Base-by-base conservation (phyloP, 1,140 invertebrate genomes). In the Andrena cerasifolii region DNA sequence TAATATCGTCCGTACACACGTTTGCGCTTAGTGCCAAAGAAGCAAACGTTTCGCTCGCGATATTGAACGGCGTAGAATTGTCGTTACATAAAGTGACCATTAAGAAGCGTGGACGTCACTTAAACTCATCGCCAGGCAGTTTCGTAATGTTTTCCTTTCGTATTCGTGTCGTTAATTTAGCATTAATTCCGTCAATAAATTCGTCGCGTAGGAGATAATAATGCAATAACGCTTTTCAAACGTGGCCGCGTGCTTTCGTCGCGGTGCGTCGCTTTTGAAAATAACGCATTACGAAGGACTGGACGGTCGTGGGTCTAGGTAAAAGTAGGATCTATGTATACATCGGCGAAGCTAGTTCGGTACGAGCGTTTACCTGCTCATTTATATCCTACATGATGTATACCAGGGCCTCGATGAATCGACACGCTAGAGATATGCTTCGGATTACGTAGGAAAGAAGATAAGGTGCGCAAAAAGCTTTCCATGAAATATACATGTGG, bases 11-110 rank as follows among this genome's bases (percentile, higher is more conserved):
- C 0, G 36, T 26, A 54, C 8, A 53, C 65, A n/a, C 26, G 36
- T 28, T 21, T 16, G 36, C n/a, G 51, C 43, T 75, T 56, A 67
- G 63, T 51, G 53, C 54, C 74, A 51, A 76, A 77, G 53, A 59
- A 31, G 53, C 72, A 43, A 67, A 51, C 26, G 43, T 31, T 77
- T 70, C 53, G 53, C 66, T 70, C 40, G 65, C 40, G 65, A 70
- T 77, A 77, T 51, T 18, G 65, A 58, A 18, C 33, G 65, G 45
- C 74, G 54, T 77, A 51, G 43, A 77, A 77, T 77, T 70, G 66
- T 75, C 58, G 62, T 77, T 77, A 77, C 43, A 77, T 77, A 77
- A 77, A 77, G 54, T 70, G 74, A 67, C 63, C 72, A 75, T 70
- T 68, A 70, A 77, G 53, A 77, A 77, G 14, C n/a, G 24, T 70